Percentiles rank a stretch among this genome's conserved stretches.
Conservation (phyloP, 1,140 invertebrate genomes). For the Euwallacea similis region DNA sequence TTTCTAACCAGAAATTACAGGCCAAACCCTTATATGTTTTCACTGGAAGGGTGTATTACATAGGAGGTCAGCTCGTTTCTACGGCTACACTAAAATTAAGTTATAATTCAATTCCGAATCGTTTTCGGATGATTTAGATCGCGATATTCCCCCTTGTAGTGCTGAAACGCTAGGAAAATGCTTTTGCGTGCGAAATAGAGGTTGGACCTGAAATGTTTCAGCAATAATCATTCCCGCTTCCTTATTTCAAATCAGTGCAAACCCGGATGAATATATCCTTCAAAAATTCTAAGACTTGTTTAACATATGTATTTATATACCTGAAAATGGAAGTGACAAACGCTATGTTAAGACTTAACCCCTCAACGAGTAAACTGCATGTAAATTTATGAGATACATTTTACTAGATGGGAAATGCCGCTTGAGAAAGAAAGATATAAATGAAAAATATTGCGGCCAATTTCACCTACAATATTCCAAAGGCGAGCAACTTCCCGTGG, state of each 20-base stretch:
- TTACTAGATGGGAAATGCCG: constrained; percentile 11
- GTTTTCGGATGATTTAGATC: constrained; percentile 20
- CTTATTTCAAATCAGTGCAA: not conserved
- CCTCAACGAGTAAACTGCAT: not conserved
- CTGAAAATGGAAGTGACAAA: not conserved
- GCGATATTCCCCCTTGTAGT: constrained; percentile 11
- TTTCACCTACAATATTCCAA: constrained; percentile 3
- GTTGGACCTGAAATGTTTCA: not conserved
- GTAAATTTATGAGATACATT: constrained; percentile 14
- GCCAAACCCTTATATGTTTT: constrained; percentile 20
- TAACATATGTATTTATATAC: no score
- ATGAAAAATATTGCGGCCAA: constrained; percentile 9
- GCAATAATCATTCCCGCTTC: not conserved
- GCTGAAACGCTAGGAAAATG: constrained; percentile 14
- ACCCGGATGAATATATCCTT: no score
- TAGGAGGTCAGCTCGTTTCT: constrained; percentile 26
- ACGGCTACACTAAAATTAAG: constrained; percentile 30
- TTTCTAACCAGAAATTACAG: constrained; percentile 33
- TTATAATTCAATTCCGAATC: constrained; percentile 34
- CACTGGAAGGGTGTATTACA: constrained; percentile 23
- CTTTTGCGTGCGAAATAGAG: constrained; percentile 32
- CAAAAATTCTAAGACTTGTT: no score
- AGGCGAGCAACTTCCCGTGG: no score
- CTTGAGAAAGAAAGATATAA: constrained; percentile 12
- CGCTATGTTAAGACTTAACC: constrained; percentile 1